These are phyloP conservation scores for Bombus difficillimus DNA, from an alignment of 1,140 invertebrate species.

Conservation along the genomic window DNA sequence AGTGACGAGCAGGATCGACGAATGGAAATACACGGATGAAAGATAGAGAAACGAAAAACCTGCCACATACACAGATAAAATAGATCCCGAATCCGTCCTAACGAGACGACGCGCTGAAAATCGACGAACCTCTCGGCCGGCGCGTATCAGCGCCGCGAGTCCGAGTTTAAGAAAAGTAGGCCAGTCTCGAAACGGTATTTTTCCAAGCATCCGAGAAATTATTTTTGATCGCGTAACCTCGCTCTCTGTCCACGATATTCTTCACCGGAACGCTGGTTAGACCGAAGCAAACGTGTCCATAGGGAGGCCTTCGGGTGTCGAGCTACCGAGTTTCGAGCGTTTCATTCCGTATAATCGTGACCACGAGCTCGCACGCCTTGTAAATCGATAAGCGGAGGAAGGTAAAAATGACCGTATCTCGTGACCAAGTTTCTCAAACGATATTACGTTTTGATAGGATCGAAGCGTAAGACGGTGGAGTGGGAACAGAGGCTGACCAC, in stretches of 20 bases:
- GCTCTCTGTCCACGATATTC: slow-evolving; percentile 37
- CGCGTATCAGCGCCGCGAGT: neutral
- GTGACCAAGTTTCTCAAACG: neutral
- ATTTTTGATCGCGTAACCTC: slow-evolving; percentile 40
- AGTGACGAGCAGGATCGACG: neutral
- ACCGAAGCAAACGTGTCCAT: slow-evolving; percentile 5
- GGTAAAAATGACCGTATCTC: too few species aligned
- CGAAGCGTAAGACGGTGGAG: neutral
- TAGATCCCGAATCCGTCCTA: slow-evolving; percentile 61
- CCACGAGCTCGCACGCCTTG: neutral
- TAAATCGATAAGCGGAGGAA: neutral
- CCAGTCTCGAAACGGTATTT: slow-evolving; percentile 44
- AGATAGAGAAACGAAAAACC: slow-evolving; percentile 11
- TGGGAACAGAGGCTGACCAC: neutral
- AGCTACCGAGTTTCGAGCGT: neutral
- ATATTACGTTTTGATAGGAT: neutral
- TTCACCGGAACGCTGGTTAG: neutral
- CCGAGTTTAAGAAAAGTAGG: neutral
- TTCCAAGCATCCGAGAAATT: slow-evolving; percentile 30
- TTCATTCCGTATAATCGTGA: neutral
- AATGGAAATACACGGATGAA: neutral
- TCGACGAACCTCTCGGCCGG: neutral
- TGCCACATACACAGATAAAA: slow-evolving; percentile 19
- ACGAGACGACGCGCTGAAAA: slow-evolving; percentile 28
- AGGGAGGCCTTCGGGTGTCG: neutral